Evolutionary conservation across 2,797 vertebrate genomes (phyloP).

Genomic region (Emys orbicularis): DNA sequence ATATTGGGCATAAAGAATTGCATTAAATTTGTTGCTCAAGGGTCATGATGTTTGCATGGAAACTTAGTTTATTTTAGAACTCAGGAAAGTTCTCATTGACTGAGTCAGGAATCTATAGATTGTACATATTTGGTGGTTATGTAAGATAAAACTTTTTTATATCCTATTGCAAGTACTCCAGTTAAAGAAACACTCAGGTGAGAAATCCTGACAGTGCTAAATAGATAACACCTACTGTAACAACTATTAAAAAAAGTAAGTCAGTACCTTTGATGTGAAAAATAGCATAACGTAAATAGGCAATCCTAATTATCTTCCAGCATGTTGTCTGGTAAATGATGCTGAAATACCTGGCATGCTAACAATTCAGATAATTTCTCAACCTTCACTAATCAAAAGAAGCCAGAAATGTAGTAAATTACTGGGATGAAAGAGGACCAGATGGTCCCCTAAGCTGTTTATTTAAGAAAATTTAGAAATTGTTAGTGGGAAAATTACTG

Average conservation of each 20-base stretch:
- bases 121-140: constrained; percentile 13
- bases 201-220: constrained; percentile 11
- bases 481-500: background rate
- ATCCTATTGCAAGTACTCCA: background rate
- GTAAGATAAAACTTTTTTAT: background rate
- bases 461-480: background rate
- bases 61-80: background rate
- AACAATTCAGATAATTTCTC: background rate
- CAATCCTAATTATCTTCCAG: constrained; percentile 10
- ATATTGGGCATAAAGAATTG: background rate
- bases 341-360: background rate
- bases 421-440: background rate
- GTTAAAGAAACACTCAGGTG: constrained; percentile 2
- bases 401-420: background rate
- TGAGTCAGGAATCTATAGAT: background rate
- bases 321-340: constrained; percentile 22
- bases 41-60: background rate
- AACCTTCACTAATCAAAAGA: constrained; percentile 17
- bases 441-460: background rate
- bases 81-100: background rate
- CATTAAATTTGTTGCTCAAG: background rate
- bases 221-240: background rate
- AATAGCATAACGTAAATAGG: constrained; percentile 37
- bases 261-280: background rate
- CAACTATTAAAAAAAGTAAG: background rate